phyloP scores from a whole-genome alignment of 2,113 vertebrate species.

The Serilophus lunatus region DNA sequence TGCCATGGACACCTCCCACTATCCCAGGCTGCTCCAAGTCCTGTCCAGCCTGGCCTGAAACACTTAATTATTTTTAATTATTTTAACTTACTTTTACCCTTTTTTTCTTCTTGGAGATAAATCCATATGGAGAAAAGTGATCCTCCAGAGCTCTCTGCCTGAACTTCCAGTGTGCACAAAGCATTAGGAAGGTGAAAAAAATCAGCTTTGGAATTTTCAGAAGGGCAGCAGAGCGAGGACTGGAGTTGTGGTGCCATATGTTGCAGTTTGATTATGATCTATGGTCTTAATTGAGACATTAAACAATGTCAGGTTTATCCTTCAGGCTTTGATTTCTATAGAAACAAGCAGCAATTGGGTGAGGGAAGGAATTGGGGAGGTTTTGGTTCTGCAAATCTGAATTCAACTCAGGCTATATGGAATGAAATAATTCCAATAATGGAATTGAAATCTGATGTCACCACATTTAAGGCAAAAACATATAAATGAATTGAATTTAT shows the following conservation, averaged over 20 bases:
- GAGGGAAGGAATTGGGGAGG: background rate
- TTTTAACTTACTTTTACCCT: background rate
- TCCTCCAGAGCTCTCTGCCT: background rate
- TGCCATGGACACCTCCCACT: background rate
- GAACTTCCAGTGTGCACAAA: rapidly evolving
- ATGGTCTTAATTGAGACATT: background rate
- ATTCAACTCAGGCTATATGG: background rate
- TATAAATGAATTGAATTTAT: background rate
- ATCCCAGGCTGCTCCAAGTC: too few relatives aligned
- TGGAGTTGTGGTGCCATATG: background rate
- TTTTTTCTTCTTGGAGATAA: background rate
- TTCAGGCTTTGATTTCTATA: background rate
- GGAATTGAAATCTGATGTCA: background rate
- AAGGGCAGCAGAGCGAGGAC: background rate
- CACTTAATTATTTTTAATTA: too few relatives aligned
- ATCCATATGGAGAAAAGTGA: rapidly evolving
- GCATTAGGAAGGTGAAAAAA: too few relatives aligned
- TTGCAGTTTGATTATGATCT: background rate
- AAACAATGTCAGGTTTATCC: background rate
- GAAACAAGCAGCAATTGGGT: background rate
- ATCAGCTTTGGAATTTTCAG: background rate
- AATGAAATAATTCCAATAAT: too few relatives aligned
- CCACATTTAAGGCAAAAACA: background rate
- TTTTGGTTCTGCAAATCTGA: background rate
- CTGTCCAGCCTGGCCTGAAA: background rate